Evolutionary conservation across 2,888 invertebrate genomes (phyloP).

Genomic region (Nipponacmea schrenckii): DNA sequence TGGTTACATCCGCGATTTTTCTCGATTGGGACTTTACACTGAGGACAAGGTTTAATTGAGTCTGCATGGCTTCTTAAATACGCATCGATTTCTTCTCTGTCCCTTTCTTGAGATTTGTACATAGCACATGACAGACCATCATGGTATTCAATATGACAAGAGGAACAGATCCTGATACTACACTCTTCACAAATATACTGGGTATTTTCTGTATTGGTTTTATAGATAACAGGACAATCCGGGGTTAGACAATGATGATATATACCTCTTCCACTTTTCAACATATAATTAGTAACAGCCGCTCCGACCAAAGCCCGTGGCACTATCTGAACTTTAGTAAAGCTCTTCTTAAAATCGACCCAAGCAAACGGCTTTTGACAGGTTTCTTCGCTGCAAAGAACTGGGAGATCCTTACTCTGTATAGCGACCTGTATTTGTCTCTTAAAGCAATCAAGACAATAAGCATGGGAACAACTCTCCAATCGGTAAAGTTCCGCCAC

Average conservation of each 20-base stretch:
- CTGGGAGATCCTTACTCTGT: slow-evolving; percentile 44
- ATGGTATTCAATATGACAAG: slow-evolving; percentile 52
- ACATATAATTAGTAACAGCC: slow-evolving; percentile 44
- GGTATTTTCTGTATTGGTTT: slow-evolving; percentile 31
- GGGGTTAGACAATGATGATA: slow-evolving; percentile 55
- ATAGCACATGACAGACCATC: slow-evolving; percentile 52
- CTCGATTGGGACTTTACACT: slow-evolving; percentile 49
- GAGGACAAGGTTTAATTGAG: slow-evolving; percentile 51
- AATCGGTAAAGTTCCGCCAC: slow-evolving; percentile 42
- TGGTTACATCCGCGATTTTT: slow-evolving; percentile 59
- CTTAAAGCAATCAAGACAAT: slow-evolving; percentile 51
- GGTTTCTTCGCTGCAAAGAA: slow-evolving; percentile 46
- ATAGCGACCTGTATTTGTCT: slow-evolving; percentile 38
- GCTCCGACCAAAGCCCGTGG: slow-evolving; percentile 31
- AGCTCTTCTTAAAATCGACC: slow-evolving; percentile 37
- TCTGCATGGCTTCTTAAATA: slow-evolving; percentile 43
- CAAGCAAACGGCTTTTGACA: slow-evolving; percentile 45
- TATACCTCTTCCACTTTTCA: slow-evolving; percentile 29
- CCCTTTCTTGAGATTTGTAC: slow-evolving; percentile 35
- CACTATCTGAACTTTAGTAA: slow-evolving; percentile 28
- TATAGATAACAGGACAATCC: slow-evolving; percentile 55
- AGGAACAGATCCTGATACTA: slow-evolving; percentile 42
- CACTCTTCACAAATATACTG: slow-evolving; percentile 47
- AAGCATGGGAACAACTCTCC: slow-evolving; percentile 60
- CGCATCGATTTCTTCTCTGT: slow-evolving; percentile 30